Evolutionary conservation across 2,888 invertebrate genomes (phyloP).

Genomic region (Autographa gamma): DNA sequence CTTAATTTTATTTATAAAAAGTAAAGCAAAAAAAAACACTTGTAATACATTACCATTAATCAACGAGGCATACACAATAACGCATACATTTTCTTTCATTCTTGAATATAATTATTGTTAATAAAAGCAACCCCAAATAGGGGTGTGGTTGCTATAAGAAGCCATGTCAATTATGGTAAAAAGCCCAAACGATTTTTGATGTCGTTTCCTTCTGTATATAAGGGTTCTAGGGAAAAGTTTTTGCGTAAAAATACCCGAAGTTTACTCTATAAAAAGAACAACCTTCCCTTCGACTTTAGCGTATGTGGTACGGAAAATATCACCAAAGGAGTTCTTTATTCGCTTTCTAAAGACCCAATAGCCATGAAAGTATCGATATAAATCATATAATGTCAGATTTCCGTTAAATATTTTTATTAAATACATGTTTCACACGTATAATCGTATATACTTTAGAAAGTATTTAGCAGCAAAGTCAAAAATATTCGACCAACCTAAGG

Average conservation of each 20-base stretch:
- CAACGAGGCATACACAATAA: background rate
- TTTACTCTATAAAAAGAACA: background rate
- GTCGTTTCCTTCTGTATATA: constrained; percentile 25
- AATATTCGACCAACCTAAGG: constrained; percentile 49
- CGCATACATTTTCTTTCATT: constrained; percentile 30
- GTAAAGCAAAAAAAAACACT: too few relatives aligned
- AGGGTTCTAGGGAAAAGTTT: constrained; percentile 17
- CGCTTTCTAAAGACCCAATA: background rate
- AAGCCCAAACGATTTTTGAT: constrained; percentile 41
- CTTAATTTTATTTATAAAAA: too few relatives aligned
- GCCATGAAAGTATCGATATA: constrained; percentile 24
- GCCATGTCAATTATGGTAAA: constrained; percentile 47
- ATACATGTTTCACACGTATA: constrained; percentile 33
- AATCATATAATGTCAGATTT: too few relatives aligned
- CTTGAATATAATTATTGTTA: constrained; percentile 37
- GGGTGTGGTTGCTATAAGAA: constrained; percentile 38
- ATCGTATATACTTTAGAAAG: constrained; percentile 31
- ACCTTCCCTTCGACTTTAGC: background rate
- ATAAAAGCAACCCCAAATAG: constrained; percentile 31
- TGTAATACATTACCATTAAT: background rate
- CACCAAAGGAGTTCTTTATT: background rate
- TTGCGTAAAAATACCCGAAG: constrained; percentile 11
- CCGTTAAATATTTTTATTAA: too few relatives aligned
- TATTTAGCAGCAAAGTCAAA: constrained; percentile 23
- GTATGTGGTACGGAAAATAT: constrained; percentile 5